phyloP scores from a whole-genome alignment of 37 sponge, comb jelly and placozoan species.

The Geodia barretti region DNA sequence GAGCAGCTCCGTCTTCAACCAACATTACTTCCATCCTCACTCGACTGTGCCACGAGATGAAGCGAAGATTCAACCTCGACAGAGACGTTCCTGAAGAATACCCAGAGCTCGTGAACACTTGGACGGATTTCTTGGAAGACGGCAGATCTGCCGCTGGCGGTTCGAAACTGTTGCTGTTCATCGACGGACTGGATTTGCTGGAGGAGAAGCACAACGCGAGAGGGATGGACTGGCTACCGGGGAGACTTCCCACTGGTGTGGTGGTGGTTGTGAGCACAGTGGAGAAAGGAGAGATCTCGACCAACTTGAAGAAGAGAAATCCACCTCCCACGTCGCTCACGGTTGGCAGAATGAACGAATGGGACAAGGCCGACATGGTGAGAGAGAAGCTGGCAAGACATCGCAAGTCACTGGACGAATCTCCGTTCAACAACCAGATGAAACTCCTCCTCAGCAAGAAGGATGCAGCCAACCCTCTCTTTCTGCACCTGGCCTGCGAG shows the following conservation, averaged over 20 bases:
- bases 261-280: slow-evolving; percentile 65
- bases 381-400: slow-evolving; percentile 67
- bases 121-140: slow-evolving; percentile 65
- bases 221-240: slow-evolving; percentile 88
- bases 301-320: slow-evolving; percentile 39
- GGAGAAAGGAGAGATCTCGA: slow-evolving; percentile 48
- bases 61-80: slow-evolving; percentile 55
- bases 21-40: slow-evolving; percentile 68
- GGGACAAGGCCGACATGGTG: slow-evolving; percentile 92
- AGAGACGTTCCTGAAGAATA: slow-evolving; percentile 74
- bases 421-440: slow-evolving; percentile 97
- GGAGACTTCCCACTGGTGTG: slow-evolving; percentile 51
- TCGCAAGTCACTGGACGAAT: slow-evolving; percentile 94
- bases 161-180: slow-evolving; percentile 56
- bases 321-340: slow-evolving; percentile 52
- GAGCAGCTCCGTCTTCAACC: slow-evolving; percentile 85
- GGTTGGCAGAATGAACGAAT: slow-evolving; percentile 79
- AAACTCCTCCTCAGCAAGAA: slow-evolving; percentile 94
- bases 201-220: slow-evolving; percentile 80
- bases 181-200: slow-evolving; percentile 90
- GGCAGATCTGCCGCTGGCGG: slow-evolving; percentile 9
- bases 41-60: slow-evolving; percentile 81
- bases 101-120: slow-evolving; percentile 60
- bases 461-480: slow-evolving; percentile 92
- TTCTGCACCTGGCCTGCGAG: slow-evolving; percentile 91